Conservation (phyloP, 2,888 invertebrate species). For the Mactromeris polynyma region DNA sequence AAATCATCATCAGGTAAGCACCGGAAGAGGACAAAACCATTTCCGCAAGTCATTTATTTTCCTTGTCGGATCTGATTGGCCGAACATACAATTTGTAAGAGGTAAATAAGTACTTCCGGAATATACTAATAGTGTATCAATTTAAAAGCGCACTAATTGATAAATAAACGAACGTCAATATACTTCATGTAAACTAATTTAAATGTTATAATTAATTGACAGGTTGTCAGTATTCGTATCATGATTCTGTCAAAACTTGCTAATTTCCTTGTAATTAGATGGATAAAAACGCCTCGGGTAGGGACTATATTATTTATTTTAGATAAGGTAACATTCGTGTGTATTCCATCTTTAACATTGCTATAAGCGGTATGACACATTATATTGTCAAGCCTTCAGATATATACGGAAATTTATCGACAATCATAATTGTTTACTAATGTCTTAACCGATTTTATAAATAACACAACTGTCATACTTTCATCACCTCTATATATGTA, state of each 20-base stretch:
- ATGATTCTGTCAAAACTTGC: not conserved
- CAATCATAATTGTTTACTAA: no score
- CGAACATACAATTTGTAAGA: not conserved
- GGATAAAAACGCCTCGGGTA: not conserved
- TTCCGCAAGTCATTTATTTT: no score
- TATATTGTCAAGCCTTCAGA: no score
- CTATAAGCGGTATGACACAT: no score
- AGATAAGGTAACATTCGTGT: not conserved
- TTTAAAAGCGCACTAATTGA: not conserved
- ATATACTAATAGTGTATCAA: not conserved
- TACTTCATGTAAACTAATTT: not conserved
- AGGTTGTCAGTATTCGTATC: not conserved
- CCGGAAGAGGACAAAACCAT: no score
- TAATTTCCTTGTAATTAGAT: not conserved
- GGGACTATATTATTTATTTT: not conserved
- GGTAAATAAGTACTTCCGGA: slow-evolving; percentile 4
- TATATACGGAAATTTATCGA: no score
- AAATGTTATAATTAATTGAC: slow-evolving; percentile 18
- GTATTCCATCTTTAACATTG: not conserved
- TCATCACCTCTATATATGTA: no score
- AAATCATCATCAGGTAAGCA: no score
- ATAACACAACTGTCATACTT: no score
- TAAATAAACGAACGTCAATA: not conserved
- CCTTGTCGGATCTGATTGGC: no score
- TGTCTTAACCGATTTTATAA: no score